A percentile compares a stretch with the other conserved stretches of the same genome.
Conservation (phyloP, 1,140 invertebrate genomes). For the Pogonomyrmex californicus region DNA sequence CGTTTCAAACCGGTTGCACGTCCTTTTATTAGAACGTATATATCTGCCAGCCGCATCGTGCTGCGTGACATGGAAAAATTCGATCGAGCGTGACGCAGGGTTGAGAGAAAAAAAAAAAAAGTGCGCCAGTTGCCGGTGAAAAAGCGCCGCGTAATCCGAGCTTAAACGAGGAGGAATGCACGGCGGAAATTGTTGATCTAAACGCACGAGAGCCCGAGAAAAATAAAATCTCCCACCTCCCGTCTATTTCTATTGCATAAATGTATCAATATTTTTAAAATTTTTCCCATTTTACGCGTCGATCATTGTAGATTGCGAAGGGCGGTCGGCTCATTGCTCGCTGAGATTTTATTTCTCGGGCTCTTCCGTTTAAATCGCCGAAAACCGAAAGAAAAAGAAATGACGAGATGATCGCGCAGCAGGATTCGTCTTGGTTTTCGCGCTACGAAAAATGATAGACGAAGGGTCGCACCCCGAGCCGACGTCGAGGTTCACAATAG, state of each 20-base stretch:
- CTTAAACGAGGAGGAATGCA: constrained; percentile 49
- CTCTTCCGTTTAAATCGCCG: neutral
- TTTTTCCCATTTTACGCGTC: neutral
- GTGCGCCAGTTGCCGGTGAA: constrained; percentile 10
- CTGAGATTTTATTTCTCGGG: neutral
- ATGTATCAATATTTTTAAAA: constrained; percentile 33
- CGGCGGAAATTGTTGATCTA: constrained; percentile 18
- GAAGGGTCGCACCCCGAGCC: constrained; percentile 51
- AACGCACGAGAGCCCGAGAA: constrained; percentile 9
- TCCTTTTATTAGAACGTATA: constrained; percentile 43
- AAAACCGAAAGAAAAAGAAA: neutral
- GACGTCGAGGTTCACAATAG: constrained; percentile 59
- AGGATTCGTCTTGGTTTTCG: constrained; percentile 41
- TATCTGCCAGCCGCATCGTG: constrained; percentile 39
- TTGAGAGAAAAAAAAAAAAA: constrained; percentile 36
- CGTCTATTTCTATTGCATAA: constrained; percentile 24
- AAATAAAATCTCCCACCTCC: neutral
- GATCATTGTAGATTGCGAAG: neutral
- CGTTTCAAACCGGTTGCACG: neutral
- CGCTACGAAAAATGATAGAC: constrained; percentile 29
- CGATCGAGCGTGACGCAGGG: constrained; percentile 55
- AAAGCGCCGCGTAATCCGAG: constrained; percentile 58
- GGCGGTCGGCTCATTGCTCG: neutral
- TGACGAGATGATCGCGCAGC: constrained; percentile 16
- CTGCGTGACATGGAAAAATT: constrained; percentile 48